Evolutionary conservation across 2,888 invertebrate species (phyloP).

Genomic region (Rhagophthalmus giganteus): DNA sequence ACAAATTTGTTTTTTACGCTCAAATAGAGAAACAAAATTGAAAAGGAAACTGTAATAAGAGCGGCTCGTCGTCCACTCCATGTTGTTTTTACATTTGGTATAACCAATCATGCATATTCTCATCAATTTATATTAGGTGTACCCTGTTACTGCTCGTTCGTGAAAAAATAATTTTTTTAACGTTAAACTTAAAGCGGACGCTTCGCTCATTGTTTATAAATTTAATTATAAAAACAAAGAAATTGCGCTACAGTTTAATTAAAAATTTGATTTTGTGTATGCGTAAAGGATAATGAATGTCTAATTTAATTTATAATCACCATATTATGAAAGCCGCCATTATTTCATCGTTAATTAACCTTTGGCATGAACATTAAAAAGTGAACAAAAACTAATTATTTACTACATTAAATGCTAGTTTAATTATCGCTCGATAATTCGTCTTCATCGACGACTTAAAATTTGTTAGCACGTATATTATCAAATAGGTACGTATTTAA

Average conservation of each 20-base stretch:
- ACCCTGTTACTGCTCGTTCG: constrained; percentile 35
- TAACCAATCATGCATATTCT: constrained; percentile 46
- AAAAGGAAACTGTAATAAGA: constrained; percentile 53
- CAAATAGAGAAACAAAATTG: constrained; percentile 54
- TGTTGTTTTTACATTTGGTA: constrained; percentile 45
- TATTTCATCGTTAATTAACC: constrained; percentile 12
- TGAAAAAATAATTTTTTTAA: constrained; percentile 24
- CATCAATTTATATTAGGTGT: constrained; percentile 42
- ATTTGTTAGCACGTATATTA: not conserved
- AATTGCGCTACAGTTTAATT: constrained; percentile 6
- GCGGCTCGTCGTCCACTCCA: constrained; percentile 35
- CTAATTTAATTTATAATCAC: constrained; percentile 7
- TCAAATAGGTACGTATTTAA: too few species aligned
- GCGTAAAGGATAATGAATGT: constrained; percentile 2
- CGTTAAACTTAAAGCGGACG: constrained; percentile 12
- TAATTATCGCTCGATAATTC: constrained; percentile 6
- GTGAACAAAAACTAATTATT: constrained; percentile 2
- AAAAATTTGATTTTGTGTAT: constrained; percentile 1
- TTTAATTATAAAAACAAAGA: constrained; percentile 15
- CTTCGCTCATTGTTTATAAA: constrained; percentile 18
- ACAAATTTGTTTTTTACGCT: constrained; percentile 54
- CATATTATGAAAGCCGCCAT: constrained; percentile 1
- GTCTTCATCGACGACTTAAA: not conserved
- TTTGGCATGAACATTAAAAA: constrained; percentile 6
- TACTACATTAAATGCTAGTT: not conserved